Conservation (phyloP, 2,797 vertebrate species). For the Erpetoichthys calabaricus region DNA sequence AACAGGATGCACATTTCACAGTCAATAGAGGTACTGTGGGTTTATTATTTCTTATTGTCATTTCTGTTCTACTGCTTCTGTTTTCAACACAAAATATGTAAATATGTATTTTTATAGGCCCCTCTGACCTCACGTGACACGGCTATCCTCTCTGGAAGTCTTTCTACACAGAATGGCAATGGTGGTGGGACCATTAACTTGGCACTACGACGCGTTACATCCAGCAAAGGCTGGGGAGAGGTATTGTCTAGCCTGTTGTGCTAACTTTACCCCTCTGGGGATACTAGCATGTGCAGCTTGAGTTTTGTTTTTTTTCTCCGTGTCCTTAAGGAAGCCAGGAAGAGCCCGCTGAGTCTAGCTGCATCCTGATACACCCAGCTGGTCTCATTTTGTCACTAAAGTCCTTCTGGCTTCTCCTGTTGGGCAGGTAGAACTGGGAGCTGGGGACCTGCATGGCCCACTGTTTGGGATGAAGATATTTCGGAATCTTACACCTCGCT, state of each 20-base stretch:
- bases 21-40: constrained; percentile 76
- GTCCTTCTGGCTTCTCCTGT: constrained; percentile 6
- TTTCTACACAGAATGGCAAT: constrained; percentile 95
- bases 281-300: neutral
- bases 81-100: too few relatives aligned
- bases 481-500: constrained; percentile 82
- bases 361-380: too few relatives aligned
- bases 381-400: constrained; percentile 1
- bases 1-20: constrained; percentile 98
- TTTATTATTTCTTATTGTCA: too few relatives aligned
- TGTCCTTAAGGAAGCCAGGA: neutral
- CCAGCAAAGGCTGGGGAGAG: constrained; percentile 93
- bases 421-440: constrained; percentile 79
- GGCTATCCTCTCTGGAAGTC: constrained; percentile 84
- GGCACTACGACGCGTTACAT: constrained; percentile 76
- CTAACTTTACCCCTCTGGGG: too few relatives aligned
- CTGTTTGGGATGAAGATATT: constrained; percentile 86
- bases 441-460: constrained; percentile 86
- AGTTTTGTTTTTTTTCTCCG: neutral
- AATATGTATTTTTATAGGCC: constrained; percentile 45
- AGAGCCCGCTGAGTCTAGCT: neutral
- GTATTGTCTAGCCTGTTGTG: constrained; percentile 32
- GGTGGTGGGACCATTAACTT: constrained; percentile 86
- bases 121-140: constrained; percentile 85
- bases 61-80: too few relatives aligned